These are phyloP conservation scores for Anoura caudifer DNA, from an alignment of 2,113 vertebrate species.

Conservation along the genomic window DNA sequence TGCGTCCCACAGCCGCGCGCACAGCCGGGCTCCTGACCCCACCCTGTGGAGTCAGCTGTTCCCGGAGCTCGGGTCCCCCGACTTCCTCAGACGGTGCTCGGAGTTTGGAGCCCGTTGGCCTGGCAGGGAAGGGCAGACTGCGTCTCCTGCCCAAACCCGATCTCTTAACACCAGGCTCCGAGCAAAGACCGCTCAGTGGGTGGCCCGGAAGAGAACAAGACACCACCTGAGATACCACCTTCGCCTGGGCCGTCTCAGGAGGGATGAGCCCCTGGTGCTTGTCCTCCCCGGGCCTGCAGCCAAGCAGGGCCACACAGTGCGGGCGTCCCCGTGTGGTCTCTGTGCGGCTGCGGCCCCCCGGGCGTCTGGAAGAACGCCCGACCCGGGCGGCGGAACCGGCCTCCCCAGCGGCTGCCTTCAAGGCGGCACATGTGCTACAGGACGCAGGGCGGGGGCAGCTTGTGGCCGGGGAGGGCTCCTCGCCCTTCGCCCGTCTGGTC, in stretches of 20 bases:
- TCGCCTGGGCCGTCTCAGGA: fast-evolving
- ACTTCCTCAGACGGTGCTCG: not conserved
- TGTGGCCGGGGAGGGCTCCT: not conserved
- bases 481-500: not conserved
- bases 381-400: not conserved
- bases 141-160: not conserved
- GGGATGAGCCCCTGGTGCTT: fast-evolving
- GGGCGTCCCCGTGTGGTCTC: fast-evolving
- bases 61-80: fast-evolving
- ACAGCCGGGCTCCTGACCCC: no score
- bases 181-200: no score
- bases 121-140: not conserved
- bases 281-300: fast-evolving
- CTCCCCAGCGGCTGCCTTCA: not conserved
- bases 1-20: fast-evolving
- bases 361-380: not conserved
- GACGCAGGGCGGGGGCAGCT: not conserved
- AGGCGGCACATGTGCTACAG: not conserved
- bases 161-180: not conserved
- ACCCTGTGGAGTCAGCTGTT: not conserved
- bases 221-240: fast-evolving
- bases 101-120: not conserved
- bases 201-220: not conserved
- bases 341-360: not conserved
- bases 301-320: not conserved